Evolutionary conservation across 2,113 vertebrate species (phyloP).

Genomic region (Bettongia penicillata): DNA sequence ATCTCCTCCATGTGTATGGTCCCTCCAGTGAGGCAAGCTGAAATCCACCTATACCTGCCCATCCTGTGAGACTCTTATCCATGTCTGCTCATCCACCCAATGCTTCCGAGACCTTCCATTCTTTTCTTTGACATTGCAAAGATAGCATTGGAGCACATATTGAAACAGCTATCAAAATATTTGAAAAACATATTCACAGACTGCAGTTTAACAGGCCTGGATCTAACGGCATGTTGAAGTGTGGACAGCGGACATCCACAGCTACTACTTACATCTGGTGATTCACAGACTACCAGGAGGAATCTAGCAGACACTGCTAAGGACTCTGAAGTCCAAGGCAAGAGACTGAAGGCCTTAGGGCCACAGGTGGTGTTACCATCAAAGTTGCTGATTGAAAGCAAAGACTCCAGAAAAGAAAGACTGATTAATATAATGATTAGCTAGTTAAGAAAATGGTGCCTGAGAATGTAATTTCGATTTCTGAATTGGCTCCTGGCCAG

Average conservation of each 20-base stretch:
- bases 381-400: background rate
- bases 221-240: background rate
- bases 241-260: background rate
- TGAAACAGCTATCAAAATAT: background rate
- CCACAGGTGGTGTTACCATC: background rate
- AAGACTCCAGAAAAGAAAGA: background rate
- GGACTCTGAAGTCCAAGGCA: background rate
- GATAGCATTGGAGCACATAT: background rate
- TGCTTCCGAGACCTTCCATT: background rate
- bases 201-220: background rate
- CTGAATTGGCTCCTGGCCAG: background rate
- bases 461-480: background rate
- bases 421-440: background rate
- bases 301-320: background rate
- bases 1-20: background rate
- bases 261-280: background rate
- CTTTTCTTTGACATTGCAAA: background rate
- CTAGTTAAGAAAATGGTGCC: background rate
- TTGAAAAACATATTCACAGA: background rate
- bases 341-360: background rate
- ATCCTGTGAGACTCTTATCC: background rate
- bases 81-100: background rate
- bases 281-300: background rate
- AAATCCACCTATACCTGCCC: background rate
- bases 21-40: background rate